Conservation (phyloP, 2,113 vertebrate species). For the Aphelocoma coerulescens region DNA sequence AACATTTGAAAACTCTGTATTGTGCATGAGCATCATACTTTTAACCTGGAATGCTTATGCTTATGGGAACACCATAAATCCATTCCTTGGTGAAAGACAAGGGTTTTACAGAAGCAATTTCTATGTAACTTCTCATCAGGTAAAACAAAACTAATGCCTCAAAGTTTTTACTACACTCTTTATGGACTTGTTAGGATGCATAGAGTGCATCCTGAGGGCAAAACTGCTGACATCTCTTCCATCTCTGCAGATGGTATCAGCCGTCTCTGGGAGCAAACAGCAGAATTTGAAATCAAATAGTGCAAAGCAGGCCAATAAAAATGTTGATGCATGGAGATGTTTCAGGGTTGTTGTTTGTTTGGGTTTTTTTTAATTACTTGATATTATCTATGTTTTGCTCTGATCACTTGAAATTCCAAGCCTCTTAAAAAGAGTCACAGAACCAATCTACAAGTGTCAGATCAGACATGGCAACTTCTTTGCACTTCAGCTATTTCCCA, state of each 20-base stretch:
- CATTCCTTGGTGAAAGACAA: not conserved
- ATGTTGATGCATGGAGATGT: not conserved
- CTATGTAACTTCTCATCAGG: not conserved
- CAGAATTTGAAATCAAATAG: not conserved
- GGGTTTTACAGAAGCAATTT: not conserved
- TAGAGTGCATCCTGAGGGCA: not conserved
- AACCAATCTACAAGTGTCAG: not conserved
- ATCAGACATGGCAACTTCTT: not conserved
- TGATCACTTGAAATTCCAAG: not conserved
- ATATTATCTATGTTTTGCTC: not conserved
- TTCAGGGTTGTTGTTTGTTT: not conserved
- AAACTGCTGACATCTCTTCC: not conserved
- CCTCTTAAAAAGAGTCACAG: not conserved
- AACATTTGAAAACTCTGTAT: not conserved
- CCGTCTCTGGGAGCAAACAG: not conserved
- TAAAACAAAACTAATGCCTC: not conserved
- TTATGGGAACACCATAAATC: not conserved
- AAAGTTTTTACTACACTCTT: not conserved
- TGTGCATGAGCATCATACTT: not conserved
- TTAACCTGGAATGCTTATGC: not conserved
- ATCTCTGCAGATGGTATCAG: not conserved
- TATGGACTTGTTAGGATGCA: not conserved
- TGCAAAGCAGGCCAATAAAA: not conserved
- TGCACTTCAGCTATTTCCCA: not conserved
- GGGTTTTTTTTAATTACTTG: not conserved